Conservation (phyloP, 2,113 vertebrate species). For the Lasiurus borealis region DNA sequence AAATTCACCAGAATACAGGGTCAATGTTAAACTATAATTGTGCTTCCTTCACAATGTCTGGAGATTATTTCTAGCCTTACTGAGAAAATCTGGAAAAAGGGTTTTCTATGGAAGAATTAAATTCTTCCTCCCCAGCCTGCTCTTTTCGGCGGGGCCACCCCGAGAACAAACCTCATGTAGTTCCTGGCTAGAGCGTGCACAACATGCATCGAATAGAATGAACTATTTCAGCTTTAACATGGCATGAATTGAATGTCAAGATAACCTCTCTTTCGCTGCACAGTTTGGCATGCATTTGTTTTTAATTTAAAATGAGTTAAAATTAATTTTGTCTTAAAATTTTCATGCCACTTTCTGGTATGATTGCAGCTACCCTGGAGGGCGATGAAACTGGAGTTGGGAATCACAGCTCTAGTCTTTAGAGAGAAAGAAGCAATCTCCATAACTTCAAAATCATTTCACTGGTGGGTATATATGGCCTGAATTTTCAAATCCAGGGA, state of each 20-base stretch:
- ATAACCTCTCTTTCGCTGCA: constrained; percentile 63
- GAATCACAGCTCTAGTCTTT: constrained; percentile 77
- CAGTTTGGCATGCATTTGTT: constrained; percentile 72
- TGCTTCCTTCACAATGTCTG: background rate
- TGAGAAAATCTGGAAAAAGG: constrained; percentile 5
- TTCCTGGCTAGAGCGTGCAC: background rate
- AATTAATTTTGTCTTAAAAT: constrained; percentile 71
- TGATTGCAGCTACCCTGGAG: constrained; percentile 47
- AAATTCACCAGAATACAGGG: background rate
- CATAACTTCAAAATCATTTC: constrained; percentile 83
- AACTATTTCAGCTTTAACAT: constrained; percentile 31
- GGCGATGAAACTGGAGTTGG: constrained; percentile 43
- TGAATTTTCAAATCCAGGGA: constrained; percentile 80
- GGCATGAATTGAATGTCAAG: constrained; percentile 38
- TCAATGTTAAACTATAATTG: background rate
- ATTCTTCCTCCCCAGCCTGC: background rate
- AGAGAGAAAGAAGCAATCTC: constrained; percentile 83
- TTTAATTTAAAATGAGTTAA: constrained; percentile 71
- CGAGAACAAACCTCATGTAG: background rate
- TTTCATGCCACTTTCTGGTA: constrained; percentile 53
- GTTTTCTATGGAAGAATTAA: background rate
- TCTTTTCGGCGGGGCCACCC: background rate
- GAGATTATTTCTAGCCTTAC: constrained; percentile 28
- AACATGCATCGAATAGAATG: background rate
- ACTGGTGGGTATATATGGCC: constrained; percentile 80